Base-by-base conservation (phyloP, 2,888 invertebrate genomes). In the Lasius platythorax region DNA sequence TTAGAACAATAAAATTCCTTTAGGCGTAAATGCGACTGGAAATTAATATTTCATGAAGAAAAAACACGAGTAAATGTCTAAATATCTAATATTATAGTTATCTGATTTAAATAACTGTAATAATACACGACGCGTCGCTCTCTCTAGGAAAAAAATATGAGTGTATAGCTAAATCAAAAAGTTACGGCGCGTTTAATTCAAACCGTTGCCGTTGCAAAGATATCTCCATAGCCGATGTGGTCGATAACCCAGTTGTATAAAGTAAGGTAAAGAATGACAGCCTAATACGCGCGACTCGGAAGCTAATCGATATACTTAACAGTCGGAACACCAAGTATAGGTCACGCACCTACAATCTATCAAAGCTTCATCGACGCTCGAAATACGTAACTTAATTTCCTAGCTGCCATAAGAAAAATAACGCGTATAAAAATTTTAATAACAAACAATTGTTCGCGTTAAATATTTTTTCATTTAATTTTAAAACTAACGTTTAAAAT, bases 161-260 rank as follows among this genome's bases (percentile, higher is more conserved):
- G 28, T 50, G 28, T 4, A n/a, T 8, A 4, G 18, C 6, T 58
- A 5, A 56, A 30, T 53, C 1, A 33, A 33, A n/a, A 53, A 23
- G 2, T 15, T 15, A 56, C 12, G 3, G 28, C 40, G 12, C 37
- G 37, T 58, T 56, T 68, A 68, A 78, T 83, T 84, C 82, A 67
- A 72, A 81, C 58, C 43, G 83, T 83, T 81, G 63, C 58, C 43
- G 83, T 83, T 81, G 63, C 82, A 85, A 83, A 87, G 82, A 87
- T 87, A 86, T 85, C 88, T 87, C 85, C 30, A 85, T 74, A 87
- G 84, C 73, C 74, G 84, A 87, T 87, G 63, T 87, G 88, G 75
- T 90, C 89, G 89, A 90, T 90, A 87, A 90, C 90, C 89, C 83
- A 90, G 87, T 90, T 90, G 30, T 56, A 56, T 68, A 50, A 86